Evolutionary conservation across 1,140 invertebrate species (phyloP), one percentile per base, ranked within the genome.

Genomic region (Batillaria attramentaria): DNA sequence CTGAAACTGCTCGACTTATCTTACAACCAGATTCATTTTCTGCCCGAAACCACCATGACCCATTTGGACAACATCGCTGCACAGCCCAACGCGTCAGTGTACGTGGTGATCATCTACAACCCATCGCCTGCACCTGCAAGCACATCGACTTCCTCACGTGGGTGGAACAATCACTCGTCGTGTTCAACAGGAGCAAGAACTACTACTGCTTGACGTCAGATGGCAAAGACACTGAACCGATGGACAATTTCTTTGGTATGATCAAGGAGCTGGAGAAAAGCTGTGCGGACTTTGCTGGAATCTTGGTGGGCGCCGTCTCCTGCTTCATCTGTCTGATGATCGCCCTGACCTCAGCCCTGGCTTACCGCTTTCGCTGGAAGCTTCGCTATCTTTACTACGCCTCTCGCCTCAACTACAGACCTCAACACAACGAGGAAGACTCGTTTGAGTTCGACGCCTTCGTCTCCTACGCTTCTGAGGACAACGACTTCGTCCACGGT

Each of bases 391-490:
- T 78, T 10, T 83, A 80, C 43, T 78, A 83, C 66, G 54, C 76
- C 4, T 73, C 81, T 35, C 70, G 70, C n/a, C 68, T 77, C 28
- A 42, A 42, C 35, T 78, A 72, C 54, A 75, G 35, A 42, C 66
- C 42, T 16, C 16, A 57, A 8, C 31, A 33, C 18, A 60, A 37
- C 33, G 35, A 31, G 1, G 33, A 66, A 20, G 57, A 81, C 20
- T 42, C 69, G 20, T 83, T 80, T 65, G n/a, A n/a, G n/a, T n/a
- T n/a, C n/a, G 82, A 86, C 50, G 84, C 79, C 13, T 86, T 86
- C 42, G 65, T 86, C n/a, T 86, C 84, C 5, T 85, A 85, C 42
- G 69, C 79, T 2, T 73, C 79, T 41, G 68, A 83, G 68, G 81
- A 86, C 65, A 24, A 65, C 20, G 18, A 33, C 0, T 86, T 86